Evolutionary conservation across 2,113 vertebrate species (phyloP), one percentile per base, ranked within the genome.

Genomic region (Chitala chitala): DNA sequence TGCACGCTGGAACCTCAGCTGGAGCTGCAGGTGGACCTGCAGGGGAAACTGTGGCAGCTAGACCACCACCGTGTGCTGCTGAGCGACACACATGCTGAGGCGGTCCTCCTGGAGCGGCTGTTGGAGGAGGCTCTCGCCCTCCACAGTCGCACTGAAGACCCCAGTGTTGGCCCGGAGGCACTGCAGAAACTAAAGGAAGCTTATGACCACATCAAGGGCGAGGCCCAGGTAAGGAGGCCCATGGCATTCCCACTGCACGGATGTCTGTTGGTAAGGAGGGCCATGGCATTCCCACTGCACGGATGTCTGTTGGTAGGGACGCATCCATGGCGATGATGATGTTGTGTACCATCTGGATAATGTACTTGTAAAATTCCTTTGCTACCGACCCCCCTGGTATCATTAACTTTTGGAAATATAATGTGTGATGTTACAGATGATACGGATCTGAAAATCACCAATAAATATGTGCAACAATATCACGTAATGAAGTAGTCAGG

Each of bases 41-140:
- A 92, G 77, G 94, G 98, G 89, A 99, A 99, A 85, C 91, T 94
- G 20, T 98, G 95, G 93, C 94, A 97, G 86, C 86, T 94, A 80
- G 90, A 89, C 75, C 92, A 95, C 0, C 91, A 94, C 78, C 85
- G 87, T 53, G 91, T 98, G 71, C 81, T 91, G 71, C 78, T 93
- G 65, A 91, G 89, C 10, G 90, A 95, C 20, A 83, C 94, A 46
- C 80, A 87, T 5, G 85, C 86, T 81, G 92, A 95, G 84, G 91
- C 87, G 0, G 68, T 72, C 29, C 86, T 96, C 33, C 79, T 98
- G 85, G 92, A 94, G 82, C 87, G 93, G 75, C 89, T 99, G 56
- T 82, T 96, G 77, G 95, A 98, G 40, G 96, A 98, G 86, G 94
- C 94, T 0, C 81, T 84, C 1, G 85, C 89, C 0, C 85, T 99